Conservation (phyloP, 53 echinoderm and acorn worm species). For the Pentamera pediparva region DNA sequence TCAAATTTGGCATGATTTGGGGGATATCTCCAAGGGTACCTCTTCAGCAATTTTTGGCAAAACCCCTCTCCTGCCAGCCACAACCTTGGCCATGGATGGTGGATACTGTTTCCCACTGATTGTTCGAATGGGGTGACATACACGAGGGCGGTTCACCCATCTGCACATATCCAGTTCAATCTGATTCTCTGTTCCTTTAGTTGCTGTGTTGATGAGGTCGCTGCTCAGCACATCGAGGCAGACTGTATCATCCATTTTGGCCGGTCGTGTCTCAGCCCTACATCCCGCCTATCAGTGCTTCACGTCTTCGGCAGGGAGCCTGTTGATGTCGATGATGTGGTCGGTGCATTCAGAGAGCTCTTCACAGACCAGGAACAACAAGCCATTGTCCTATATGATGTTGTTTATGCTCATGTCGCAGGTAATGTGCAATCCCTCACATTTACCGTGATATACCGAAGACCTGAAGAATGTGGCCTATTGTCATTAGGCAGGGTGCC, state of each 20-base stretch:
- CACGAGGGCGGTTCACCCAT: too few species aligned
- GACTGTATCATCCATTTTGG: constrained; percentile 94
- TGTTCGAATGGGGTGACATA: too few species aligned
- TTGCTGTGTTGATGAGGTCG: constrained; percentile 96
- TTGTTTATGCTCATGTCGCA: constrained; percentile 58
- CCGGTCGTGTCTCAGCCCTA: constrained; percentile 77
- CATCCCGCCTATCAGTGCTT: constrained; percentile 75
- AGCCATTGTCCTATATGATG: constrained; percentile 78
- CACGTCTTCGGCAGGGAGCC: constrained; percentile 66
- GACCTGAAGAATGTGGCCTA: too few species aligned
- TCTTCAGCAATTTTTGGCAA: too few species aligned
- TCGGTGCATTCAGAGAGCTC: constrained; percentile 30
- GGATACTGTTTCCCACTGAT: too few species aligned
- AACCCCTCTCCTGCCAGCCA: too few species aligned
- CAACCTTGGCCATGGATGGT: too few species aligned
- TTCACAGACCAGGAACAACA: constrained; percentile 22
- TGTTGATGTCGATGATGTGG: constrained; percentile 56
- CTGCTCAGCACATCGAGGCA: constrained; percentile 76
- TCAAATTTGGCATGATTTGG: too few species aligned
- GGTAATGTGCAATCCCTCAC: constrained; percentile 32
- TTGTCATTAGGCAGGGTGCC: too few species aligned
- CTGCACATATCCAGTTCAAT: too few species aligned
- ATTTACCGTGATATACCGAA: background rate
- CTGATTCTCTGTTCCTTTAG: too few species aligned
- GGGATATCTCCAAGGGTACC: too few species aligned